These are phyloP conservation scores for Diachasma alloeum DNA, from an alignment of 1,140 invertebrate genomes.

Conservation along the genomic window DNA sequence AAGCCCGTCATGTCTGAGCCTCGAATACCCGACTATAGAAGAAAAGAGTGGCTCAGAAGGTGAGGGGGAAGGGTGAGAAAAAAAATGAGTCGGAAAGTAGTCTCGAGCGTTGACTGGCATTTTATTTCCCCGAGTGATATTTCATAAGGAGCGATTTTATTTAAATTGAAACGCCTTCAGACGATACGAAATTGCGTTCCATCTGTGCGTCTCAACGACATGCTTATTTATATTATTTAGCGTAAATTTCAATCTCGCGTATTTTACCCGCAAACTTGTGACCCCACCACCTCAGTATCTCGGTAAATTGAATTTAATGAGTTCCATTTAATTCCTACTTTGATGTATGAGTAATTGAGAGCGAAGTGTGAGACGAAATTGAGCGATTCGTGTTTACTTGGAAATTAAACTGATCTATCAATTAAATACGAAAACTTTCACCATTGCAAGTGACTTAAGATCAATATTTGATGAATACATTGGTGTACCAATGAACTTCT, in stretches of 20 bases:
- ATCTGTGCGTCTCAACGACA: not conserved
- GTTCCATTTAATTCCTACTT: not conserved
- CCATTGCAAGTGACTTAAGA: no score
- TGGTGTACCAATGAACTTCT: no score
- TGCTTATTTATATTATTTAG: not conserved
- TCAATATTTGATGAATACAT: no score
- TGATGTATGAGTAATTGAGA: not conserved
- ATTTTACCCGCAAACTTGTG: not conserved
- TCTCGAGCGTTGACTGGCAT: conserved; percentile 12
- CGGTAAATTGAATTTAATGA: not conserved
- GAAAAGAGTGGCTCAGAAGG: not conserved
- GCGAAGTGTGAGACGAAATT: not conserved
- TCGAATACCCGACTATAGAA: not conserved
- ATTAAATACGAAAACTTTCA: no score
- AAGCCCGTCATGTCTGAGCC: not conserved
- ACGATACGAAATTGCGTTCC: conserved; percentile 8
- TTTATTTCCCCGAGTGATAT: conserved; percentile 17
- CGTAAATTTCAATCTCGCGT: not conserved
- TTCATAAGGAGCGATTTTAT: conserved; percentile 21
- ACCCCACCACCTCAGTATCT: not conserved
- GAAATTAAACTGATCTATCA: no score
- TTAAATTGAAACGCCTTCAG: conserved; percentile 3
- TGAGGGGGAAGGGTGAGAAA: not conserved
- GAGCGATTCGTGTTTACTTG: not conserved
- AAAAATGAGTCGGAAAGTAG: not conserved